Evolutionary conservation across 30 jellyfish, hydroid and myxozoan genomes (phyloP).

Genomic region (Euphysa ruthae): DNA sequence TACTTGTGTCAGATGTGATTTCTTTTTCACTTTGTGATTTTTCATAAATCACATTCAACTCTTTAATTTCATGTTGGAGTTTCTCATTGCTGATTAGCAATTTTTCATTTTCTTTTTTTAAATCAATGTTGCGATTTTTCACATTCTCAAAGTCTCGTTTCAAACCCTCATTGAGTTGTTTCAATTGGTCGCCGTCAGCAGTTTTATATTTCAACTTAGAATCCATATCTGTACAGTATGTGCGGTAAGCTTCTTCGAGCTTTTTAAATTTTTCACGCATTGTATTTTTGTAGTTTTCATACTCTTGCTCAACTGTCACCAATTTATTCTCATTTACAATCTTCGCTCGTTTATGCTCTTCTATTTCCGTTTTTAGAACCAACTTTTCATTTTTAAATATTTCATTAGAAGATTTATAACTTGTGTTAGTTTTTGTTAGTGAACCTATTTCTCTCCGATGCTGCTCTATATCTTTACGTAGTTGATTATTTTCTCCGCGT

Average conservation of each 20-base stretch:
- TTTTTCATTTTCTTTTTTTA: background rate
- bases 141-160: conserved; percentile 30
- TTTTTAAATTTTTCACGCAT: conserved; percentile 47
- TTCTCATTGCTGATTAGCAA: background rate
- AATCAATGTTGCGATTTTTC: background rate
- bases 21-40: background rate
- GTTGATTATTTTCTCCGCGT: conserved; percentile 71
- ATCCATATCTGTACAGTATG: conserved; percentile 13
- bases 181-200: conserved; percentile 4
- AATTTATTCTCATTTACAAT: conserved; percentile 31
- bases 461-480: conserved; percentile 47
- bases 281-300: conserved; percentile 44
- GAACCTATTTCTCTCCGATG: conserved; percentile 42
- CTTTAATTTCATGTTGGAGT: conserved; percentile 5
- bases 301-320: conserved; percentile 39
- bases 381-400: conserved; percentile 32
- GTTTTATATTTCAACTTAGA: background rate
- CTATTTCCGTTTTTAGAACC: conserved; percentile 21
- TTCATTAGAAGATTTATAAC: conserved; percentile 34
- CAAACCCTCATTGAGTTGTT: conserved; percentile 7
- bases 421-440: conserved; percentile 41
- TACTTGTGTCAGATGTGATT: background rate
- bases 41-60: background rate
- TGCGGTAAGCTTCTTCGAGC: conserved; percentile 22
- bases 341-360: conserved; percentile 2